Evolutionary conservation across 2,888 invertebrate genomes (phyloP), one percentile per base, ranked within the genome.

Genomic region (Dione juno): DNA sequence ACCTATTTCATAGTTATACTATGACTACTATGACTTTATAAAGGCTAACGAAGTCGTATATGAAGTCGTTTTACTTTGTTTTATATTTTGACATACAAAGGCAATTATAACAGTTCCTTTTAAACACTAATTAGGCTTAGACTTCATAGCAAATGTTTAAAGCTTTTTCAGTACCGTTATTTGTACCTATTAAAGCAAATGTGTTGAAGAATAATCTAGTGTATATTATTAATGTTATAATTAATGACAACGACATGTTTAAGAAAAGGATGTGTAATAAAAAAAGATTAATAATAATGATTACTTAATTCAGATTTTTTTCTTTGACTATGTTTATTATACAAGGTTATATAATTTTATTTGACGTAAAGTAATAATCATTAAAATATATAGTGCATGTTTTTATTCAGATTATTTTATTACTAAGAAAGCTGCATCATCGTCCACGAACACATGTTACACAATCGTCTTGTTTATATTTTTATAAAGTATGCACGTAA

Each of bases 381-480:
- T 28, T 3, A 28, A 2, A 2, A 28, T 28, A 28, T 28, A 28
- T 5, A 28, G 3, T 28, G 13, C 21, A 13, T 8, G 21, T 52
- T 28, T 19, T 8, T 28, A 53, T 28, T 16, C 3, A 8, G 28
- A 57, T 35, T 0, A 7, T n/a, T 16, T 11, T 37, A n/a, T 57
- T n/a, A 14, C 3, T 21, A 28, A 43, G 57, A 45, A 45, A 28
- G 10, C 43, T 43, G 28, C n/a, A 28, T 28, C 59, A 61, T 43
- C 14, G 10, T 61, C 28, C n/a, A 43, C 21, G 43, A 43, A 61
- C 14, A 19, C 41, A 14, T 48, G 16, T 45, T 61, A 45, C 45
- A 35, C 28, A 61, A 61, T 61, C 21, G 11, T 48, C 19, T 50
- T 37, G 48, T 16, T 19, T 50, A 64, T 50, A 37, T 64, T 64